phyloP scores from a whole-genome alignment of 2,888 invertebrate species.

The Dryococelus australis region DNA sequence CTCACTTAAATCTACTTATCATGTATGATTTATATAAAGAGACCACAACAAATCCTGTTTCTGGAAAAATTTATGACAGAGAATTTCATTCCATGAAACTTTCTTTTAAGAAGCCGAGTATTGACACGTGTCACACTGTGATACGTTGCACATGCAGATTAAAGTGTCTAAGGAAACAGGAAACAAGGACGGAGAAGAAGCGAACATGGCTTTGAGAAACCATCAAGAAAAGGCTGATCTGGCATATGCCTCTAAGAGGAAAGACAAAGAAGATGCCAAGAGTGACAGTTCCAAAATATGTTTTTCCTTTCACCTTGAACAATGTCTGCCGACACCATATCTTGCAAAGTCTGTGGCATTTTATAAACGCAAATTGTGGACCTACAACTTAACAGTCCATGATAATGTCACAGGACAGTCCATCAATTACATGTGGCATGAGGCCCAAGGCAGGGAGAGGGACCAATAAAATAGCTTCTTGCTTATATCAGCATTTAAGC shows the following conservation, averaged over 20 bases:
- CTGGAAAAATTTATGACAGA: not conserved
- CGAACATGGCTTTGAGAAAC: not conserved
- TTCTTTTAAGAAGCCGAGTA: not conserved
- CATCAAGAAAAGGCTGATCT: not conserved
- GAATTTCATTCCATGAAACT: not conserved
- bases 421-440: slow-evolving; percentile 52
- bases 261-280: not conserved
- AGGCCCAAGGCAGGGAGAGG: slow-evolving; percentile 48
- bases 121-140: not conserved
- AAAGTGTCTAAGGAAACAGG: not conserved
- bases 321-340: slow-evolving; percentile 50
- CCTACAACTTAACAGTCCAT: slow-evolving; percentile 51
- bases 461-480: slow-evolving; percentile 50
- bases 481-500: slow-evolving; percentile 44
- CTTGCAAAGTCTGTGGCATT: slow-evolving; percentile 50
- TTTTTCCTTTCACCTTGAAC: slow-evolving; percentile 46
- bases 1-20: not conserved
- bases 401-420: slow-evolving; percentile 44
- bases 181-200: not conserved
- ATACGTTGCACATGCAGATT: not conserved
- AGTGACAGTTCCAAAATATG: not conserved
- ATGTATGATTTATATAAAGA: not conserved
- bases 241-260: not conserved
- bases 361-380: slow-evolving; percentile 53
- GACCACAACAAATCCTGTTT: not conserved